Conservation (phyloP, 1,140 invertebrate genomes). For the Adoxophyes honmai region DNA sequence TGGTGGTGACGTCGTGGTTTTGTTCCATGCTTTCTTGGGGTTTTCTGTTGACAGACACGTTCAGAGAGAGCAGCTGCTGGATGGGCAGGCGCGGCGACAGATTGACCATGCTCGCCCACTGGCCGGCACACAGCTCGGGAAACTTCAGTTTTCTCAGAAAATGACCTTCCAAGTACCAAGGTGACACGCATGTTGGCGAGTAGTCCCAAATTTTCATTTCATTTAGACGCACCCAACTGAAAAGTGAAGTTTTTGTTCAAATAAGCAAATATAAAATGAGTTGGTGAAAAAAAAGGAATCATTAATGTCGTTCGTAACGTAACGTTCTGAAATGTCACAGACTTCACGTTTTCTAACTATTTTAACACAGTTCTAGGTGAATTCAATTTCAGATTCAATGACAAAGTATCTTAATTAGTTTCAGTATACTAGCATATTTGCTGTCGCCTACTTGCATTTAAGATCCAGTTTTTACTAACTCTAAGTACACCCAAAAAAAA, state of each 20-base stretch:
- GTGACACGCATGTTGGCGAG: conserved; percentile 85
- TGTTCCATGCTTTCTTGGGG: conserved; percentile 68
- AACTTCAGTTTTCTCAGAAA: conserved; percentile 85
- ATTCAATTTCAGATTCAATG: too few relatives aligned
- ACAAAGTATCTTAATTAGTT: too few relatives aligned
- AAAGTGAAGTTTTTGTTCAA: conserved; percentile 40
- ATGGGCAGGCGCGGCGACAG: conserved; percentile 82
- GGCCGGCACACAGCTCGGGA: conserved; percentile 87
- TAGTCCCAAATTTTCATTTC: conserved; percentile 85
- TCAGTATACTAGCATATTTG: too few relatives aligned
- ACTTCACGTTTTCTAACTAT: too few relatives aligned
- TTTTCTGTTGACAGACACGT: conserved; percentile 70
- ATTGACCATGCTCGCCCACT: conserved; percentile 91
- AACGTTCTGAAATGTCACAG: too few relatives aligned
- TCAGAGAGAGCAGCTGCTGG: conserved; percentile 68
- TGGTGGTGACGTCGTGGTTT: conserved; percentile 49
- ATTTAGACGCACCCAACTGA: conserved; percentile 82
- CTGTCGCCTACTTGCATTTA: too few relatives aligned
- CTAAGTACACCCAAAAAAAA: too few relatives aligned
- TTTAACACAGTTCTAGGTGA: too few relatives aligned
- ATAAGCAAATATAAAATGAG: conserved; percentile 6
- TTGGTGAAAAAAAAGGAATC: too few relatives aligned
- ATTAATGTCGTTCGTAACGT: too few relatives aligned
- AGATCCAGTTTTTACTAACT: too few relatives aligned
- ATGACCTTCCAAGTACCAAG: conserved; percentile 84